phyloP scores from a whole-genome alignment of 2,888 invertebrate genomes.

The Pterobdella sp. region DNA sequence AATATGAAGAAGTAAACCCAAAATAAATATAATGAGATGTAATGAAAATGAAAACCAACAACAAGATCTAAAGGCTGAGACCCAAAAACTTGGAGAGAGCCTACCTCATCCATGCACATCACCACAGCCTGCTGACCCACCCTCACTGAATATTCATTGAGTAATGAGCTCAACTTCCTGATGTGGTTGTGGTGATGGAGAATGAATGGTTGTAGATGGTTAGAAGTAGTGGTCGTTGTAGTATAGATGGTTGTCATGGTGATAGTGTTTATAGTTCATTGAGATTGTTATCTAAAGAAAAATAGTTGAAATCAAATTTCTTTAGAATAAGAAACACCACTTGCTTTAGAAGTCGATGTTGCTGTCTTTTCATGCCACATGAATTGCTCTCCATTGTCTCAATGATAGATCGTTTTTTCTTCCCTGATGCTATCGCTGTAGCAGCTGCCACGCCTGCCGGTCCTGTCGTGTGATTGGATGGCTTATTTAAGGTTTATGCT shows the following conservation, averaged over 20 bases:
- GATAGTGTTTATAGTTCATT: neutral
- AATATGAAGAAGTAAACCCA: neutral
- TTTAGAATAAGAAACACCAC: neutral
- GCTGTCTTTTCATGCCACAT: slow-evolving; percentile 86
- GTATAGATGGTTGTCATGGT: neutral
- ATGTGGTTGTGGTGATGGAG: neutral
- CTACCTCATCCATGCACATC: slow-evolving; percentile 62
- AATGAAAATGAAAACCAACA: slow-evolving; percentile 51
- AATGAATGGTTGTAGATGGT: neutral
- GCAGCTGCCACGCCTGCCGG: slow-evolving; percentile 93
- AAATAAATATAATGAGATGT: neutral
- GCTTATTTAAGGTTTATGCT: neutral
- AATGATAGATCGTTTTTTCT: slow-evolving; percentile 80
- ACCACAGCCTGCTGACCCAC: slow-evolving; percentile 96
- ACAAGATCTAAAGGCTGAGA: slow-evolving; percentile 94
- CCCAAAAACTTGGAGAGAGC: slow-evolving; percentile 83
- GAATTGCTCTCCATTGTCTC: slow-evolving; percentile 96
- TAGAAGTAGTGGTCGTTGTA: neutral
- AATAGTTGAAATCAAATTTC: neutral
- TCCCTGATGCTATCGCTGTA: slow-evolving; percentile 84
- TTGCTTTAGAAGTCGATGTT: slow-evolving; percentile 71
- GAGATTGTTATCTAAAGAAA: neutral
- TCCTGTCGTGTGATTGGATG: slow-evolving; percentile 55
- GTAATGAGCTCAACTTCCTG: slow-evolving; percentile 45
- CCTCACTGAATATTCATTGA: slow-evolving; percentile 86